These are phyloP conservation scores for Porphyrio hochstetteri DNA, from an alignment of 2,113 vertebrate species.

Conservation along the genomic window DNA sequence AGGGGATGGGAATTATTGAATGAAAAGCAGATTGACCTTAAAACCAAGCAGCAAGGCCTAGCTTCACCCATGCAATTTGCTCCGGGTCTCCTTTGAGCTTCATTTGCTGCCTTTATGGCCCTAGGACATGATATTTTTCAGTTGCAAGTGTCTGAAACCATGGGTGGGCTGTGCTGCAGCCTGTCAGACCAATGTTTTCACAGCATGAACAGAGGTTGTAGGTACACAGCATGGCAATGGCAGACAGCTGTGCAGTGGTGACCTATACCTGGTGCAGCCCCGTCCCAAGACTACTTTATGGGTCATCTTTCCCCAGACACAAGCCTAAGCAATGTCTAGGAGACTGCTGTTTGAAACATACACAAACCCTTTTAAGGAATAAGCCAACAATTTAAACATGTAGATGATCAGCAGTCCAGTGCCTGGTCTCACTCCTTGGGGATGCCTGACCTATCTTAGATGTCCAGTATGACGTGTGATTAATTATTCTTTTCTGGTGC, in stretches of 20 bases:
- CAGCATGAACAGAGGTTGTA: accelerated
- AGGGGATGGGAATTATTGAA: not conserved
- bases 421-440: not conserved
- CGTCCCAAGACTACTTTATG: not conserved
- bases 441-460: not conserved
- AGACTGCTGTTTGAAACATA: not conserved
- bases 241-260: not conserved
- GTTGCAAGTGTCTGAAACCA: not conserved
- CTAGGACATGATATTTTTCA: not conserved
- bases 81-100: not conserved
- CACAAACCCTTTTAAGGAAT: not conserved
- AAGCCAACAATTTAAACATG: not conserved
- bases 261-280: not conserved
- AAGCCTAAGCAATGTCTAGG: not conserved
- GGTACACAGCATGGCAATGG: not conserved
- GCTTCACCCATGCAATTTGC: not conserved
- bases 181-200: not conserved
- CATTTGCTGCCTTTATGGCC: not conserved
- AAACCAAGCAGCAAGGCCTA: not conserved
- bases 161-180: not conserved
- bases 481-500: not conserved
- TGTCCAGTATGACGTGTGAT: accelerated
- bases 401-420: not conserved
- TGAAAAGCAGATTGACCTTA: not conserved
- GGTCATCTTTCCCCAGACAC: not conserved